Evolutionary conservation across 92 coral and sea anemone genomes (phyloP).

Genomic region (Actinernus sp.): DNA sequence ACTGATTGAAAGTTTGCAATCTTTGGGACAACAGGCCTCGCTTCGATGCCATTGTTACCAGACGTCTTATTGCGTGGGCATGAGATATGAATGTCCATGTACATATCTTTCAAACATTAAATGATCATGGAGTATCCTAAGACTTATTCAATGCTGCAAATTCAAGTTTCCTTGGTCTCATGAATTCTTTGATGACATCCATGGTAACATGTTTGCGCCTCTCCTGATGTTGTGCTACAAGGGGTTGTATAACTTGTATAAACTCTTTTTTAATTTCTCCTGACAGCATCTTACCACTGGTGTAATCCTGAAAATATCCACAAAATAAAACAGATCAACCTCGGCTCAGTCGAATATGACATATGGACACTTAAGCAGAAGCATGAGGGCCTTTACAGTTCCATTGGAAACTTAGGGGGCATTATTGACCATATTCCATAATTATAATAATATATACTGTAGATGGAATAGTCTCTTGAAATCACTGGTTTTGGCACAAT

Average conservation of each 20-base stretch:
- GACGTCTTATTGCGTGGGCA: too few relatives aligned
- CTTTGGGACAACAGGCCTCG: too few relatives aligned
- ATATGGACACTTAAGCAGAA: too few relatives aligned
- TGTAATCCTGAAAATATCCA: conserved; percentile 86
- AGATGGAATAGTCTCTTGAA: too few relatives aligned
- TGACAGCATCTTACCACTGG: conserved; percentile 96
- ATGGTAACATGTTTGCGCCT: conserved; percentile 83
- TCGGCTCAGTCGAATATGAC: background rate
- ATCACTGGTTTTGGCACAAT: too few relatives aligned
- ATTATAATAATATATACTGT: too few relatives aligned
- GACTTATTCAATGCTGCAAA: conserved; percentile 70
- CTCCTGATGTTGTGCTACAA: conserved; percentile 94
- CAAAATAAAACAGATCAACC: background rate
- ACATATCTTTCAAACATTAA: too few relatives aligned
- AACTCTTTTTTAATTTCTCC: conserved; percentile 98
- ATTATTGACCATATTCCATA: too few relatives aligned
- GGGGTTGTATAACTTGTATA: conserved; percentile 86
- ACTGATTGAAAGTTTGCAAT: too few relatives aligned
- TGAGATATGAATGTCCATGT: too few relatives aligned
- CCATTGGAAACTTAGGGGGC: background rate
- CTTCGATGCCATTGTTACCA: too few relatives aligned
- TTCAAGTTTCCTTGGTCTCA: conserved; percentile 96
- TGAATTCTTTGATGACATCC: conserved; percentile 84
- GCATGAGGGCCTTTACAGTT: background rate
- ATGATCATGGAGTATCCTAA: too few relatives aligned